Conservation (phyloP, 1,140 invertebrate species). For the Chrysomallon squamiferum region DNA sequence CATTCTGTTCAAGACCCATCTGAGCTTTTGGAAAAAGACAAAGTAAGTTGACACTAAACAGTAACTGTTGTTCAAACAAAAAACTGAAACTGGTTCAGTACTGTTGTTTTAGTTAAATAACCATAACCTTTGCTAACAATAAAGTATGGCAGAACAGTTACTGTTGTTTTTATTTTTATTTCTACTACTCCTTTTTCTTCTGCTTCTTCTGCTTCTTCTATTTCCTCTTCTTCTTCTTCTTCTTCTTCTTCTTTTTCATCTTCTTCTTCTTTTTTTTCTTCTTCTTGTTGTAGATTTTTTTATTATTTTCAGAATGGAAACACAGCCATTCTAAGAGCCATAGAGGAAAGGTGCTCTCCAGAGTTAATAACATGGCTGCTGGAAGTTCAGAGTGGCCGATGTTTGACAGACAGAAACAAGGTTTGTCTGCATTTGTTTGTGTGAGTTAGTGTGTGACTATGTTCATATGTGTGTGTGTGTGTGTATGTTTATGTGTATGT, state of each 20-base stretch:
- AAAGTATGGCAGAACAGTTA: no score
- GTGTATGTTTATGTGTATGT: slow-evolving; percentile 3
- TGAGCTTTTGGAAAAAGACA: slow-evolving; percentile 47
- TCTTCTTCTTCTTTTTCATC: neutral
- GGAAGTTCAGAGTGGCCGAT: slow-evolving; percentile 23
- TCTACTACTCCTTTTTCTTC: neutral
- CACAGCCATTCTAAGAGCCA: slow-evolving; percentile 43
- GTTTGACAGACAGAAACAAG: slow-evolving; percentile 38
- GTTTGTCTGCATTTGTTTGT: slow-evolving; percentile 12
- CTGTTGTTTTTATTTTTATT: neutral
- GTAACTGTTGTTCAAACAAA: neutral
- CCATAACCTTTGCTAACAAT: no score
- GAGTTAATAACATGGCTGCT: slow-evolving; percentile 44
- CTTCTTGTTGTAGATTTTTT: neutral
- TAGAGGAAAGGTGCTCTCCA: slow-evolving; percentile 35
- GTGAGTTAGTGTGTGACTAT: slow-evolving; percentile 1
- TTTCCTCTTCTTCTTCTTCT: no score
- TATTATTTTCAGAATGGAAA: slow-evolving; percentile 38
- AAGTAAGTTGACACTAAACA: slow-evolving; percentile 19
- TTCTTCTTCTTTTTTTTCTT: no score
- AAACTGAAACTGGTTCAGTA: no score
- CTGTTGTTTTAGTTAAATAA: no score
- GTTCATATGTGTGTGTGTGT: slow-evolving; percentile 9
- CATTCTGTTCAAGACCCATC: slow-evolving; percentile 26
- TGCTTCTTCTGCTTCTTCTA: neutral